phyloP scores from a whole-genome alignment of 2,113 vertebrate genomes.

The Leuciscus idus region DNA sequence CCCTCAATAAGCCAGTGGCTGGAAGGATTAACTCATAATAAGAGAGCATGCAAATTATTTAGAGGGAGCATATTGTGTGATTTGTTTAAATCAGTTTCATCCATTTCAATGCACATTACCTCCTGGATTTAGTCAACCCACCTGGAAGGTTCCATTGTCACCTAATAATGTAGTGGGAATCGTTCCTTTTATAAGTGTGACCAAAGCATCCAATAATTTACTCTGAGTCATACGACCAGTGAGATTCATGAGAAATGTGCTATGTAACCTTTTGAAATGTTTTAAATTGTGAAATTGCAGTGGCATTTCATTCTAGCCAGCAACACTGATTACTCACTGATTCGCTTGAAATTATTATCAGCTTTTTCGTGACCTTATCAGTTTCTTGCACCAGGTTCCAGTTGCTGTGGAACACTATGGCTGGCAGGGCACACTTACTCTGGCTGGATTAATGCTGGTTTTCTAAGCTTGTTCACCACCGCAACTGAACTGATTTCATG shows the following conservation, averaged over 20 bases:
- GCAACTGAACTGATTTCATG: slow-evolving; percentile 62
- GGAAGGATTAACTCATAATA: slow-evolving; percentile 67
- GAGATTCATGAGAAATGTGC: background rate
- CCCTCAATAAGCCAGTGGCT: slow-evolving; percentile 65
- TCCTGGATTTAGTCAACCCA: background rate
- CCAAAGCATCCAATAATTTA: background rate
- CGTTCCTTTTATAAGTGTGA: background rate
- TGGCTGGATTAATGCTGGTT: slow-evolving; percentile 59
- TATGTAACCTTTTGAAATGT: slow-evolving; percentile 9
- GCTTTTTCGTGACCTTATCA: slow-evolving; percentile 24
- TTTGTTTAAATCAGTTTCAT: slow-evolving; percentile 55
- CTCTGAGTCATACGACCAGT: background rate
- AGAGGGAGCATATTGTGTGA: slow-evolving; percentile 66
- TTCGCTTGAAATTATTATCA: slow-evolving; percentile 24
- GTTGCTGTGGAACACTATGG: slow-evolving; percentile 17
- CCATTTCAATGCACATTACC: slow-evolving; percentile 17
- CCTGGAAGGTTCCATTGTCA: background rate
- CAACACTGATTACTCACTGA: slow-evolving; percentile 21
- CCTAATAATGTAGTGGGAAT: background rate
- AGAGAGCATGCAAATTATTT: slow-evolving; percentile 63
- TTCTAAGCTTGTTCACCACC: slow-evolving; percentile 54
- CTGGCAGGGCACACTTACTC: slow-evolving; percentile 10
- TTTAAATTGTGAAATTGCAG: background rate
- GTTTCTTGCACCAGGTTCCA: slow-evolving; percentile 26
- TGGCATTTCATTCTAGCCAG: slow-evolving; percentile 16